A percentile compares a stretch with the other conserved stretches of the same genome.
These are phyloP conservation scores for Erpobdella octoculata DNA, from an alignment of 2,888 invertebrate genomes.

Conservation along the genomic window DNA sequence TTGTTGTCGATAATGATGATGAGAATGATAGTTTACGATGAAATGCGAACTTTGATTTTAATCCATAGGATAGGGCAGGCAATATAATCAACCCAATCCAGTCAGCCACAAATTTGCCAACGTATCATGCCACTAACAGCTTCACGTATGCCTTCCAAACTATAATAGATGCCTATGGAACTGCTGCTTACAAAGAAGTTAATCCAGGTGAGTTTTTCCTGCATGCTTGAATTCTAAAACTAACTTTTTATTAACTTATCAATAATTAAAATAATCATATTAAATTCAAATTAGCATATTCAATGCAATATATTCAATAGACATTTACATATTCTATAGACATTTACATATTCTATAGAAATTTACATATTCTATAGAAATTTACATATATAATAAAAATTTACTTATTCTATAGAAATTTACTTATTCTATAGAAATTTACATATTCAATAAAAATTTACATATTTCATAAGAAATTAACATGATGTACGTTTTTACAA, in stretches of 20 bases:
- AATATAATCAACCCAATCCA: conserved; percentile 84
- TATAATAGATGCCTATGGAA: conserved; percentile 90
- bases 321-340: no score
- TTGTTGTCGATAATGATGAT: not conserved
- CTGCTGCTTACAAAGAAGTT: conserved; percentile 88
- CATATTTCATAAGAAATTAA: no score
- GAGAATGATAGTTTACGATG: not conserved
- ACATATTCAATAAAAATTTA: not conserved
- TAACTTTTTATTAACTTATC: no score
- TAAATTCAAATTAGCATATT: no score
- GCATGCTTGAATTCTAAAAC: no score
- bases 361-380: no score
- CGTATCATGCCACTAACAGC: conserved; percentile 89
- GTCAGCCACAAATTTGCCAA: conserved; percentile 71
- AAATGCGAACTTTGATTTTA: no score
- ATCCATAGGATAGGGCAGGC: conserved; percentile 15
- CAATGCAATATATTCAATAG: no score
- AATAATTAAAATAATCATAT: no score
- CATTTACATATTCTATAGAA: no score
- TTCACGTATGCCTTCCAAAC: conserved; percentile 90
- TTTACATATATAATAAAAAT: no score
- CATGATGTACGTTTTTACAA: conserved; percentile 30
- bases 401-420: not conserved
- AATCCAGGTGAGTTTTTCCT: conserved; percentile 88
- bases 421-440: not conserved